These are phyloP conservation scores for Myrmecophaga tridactyla DNA, from an alignment of 2,113 vertebrate species.

Conservation along the genomic window DNA sequence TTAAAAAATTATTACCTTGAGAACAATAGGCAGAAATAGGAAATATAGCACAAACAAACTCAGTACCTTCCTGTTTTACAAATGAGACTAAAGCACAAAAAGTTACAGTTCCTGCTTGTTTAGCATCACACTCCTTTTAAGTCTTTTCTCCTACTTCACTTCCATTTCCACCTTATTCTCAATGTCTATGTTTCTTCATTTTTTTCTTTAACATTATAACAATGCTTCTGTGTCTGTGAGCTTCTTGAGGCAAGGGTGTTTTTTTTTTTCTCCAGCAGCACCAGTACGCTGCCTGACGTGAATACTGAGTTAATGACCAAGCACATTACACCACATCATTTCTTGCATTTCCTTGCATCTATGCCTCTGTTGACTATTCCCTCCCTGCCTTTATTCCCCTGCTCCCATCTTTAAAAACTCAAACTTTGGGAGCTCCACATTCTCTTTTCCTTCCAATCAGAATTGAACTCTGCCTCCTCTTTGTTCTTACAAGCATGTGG, in stretches of 20 bases:
- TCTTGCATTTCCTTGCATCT: background rate
- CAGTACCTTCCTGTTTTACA: background rate
- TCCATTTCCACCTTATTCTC: background rate
- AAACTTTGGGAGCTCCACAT: background rate
- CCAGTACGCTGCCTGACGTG: background rate
- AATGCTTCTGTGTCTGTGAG: background rate
- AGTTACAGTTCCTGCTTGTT: background rate
- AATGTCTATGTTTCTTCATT: background rate
- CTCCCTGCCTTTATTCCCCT: background rate
- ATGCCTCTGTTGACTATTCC: background rate
- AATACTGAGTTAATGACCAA: background rate
- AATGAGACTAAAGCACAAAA: background rate
- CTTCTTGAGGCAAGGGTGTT: background rate
- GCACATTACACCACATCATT: background rate
- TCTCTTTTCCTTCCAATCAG: background rate
- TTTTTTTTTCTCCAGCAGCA: background rate
- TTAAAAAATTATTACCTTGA: background rate
- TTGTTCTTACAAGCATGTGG: background rate
- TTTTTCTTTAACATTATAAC: background rate
- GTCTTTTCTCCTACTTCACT: background rate
- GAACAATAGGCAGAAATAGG: background rate
- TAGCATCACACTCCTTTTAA: background rate
- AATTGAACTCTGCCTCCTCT: background rate
- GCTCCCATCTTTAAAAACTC: background rate
- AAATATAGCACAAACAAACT: background rate